These are phyloP conservation scores for Bradypodion pumilum DNA, from an alignment of 2,797 vertebrate genomes.

Conservation along the genomic window DNA sequence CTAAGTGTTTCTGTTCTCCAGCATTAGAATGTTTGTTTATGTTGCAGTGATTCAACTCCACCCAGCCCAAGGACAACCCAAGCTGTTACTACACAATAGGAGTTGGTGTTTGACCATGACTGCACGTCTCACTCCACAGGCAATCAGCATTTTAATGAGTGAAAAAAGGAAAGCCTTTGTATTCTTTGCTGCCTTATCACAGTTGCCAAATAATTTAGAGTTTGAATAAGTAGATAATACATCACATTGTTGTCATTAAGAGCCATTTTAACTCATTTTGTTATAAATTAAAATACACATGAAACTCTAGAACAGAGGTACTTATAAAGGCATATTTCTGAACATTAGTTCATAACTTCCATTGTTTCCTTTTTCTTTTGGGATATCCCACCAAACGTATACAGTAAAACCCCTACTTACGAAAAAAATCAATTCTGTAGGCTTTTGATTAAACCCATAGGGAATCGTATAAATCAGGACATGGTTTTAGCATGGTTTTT, in stretches of 20 bases:
- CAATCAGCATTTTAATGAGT: conserved; percentile 86
- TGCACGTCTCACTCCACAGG: conserved; percentile 82
- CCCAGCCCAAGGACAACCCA: conserved; percentile 79
- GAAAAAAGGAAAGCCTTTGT: conserved; percentile 84
- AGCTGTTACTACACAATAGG: conserved; percentile 78
- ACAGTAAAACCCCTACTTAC: too few relatives aligned
- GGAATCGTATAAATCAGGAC: too few relatives aligned
- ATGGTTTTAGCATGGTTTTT: too few relatives aligned
- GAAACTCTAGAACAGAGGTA: conserved; percentile 74
- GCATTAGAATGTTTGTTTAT: conserved; percentile 70
- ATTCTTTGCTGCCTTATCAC: conserved; percentile 80
- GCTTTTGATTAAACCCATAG: too few relatives aligned
- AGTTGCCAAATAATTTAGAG: conserved; percentile 85
- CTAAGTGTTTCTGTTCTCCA: conserved; percentile 69
- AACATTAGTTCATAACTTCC: conserved; percentile 66
- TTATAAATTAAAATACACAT: conserved; percentile 74
- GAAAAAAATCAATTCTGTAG: too few relatives aligned
- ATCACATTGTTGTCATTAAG: conserved; percentile 80
- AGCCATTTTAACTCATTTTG: conserved; percentile 74
- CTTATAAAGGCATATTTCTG: conserved; percentile 73
- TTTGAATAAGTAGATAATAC: conserved; percentile 84
- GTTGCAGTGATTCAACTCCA: conserved; percentile 66
- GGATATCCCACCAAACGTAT: conserved; percentile 66
- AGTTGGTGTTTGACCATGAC: conserved; percentile 82
- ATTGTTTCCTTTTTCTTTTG: conserved; percentile 69